Percentiles rank a stretch among this genome's conserved stretches.
Evolutionary conservation across 2,888 invertebrate genomes (phyloP).

Genomic region (Dendrolimus pini): DNA sequence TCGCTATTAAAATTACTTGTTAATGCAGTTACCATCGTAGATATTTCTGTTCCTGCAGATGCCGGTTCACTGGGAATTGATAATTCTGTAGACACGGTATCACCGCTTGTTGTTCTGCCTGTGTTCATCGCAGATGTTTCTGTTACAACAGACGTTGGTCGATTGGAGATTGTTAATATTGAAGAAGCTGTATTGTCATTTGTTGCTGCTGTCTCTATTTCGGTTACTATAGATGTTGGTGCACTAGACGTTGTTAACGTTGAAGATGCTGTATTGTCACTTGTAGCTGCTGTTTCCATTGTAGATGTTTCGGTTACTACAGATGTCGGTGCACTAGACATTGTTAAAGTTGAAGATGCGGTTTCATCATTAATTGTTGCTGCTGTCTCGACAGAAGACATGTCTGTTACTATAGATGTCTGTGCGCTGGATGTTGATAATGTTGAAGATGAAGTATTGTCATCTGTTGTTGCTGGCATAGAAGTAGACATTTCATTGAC

Average conservation of each 20-base stretch:
- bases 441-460: conserved; percentile 5
- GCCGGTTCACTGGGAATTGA: background rate
- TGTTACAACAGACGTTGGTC: too few relatives aligned
- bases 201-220: conserved; percentile 8
- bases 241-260: conserved; percentile 6
- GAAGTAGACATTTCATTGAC: too few relatives aligned
- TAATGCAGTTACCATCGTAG: background rate
- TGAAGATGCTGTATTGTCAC: conserved; percentile 5
- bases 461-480: background rate
- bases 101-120: background rate
- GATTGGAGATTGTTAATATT: conserved; percentile 5
- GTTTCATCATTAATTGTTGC: conserved; percentile 3
- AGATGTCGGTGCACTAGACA: conserved; percentile 1
- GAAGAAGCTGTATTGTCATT: conserved; percentile 6
- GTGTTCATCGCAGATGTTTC: too few relatives aligned
- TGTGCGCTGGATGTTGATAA: conserved; percentile 4
- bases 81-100: too few relatives aligned
- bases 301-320: background rate
- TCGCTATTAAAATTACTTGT: conserved; percentile 1
- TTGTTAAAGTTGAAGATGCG: conserved; percentile 7
- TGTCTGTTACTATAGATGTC: background rate
- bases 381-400: conserved; percentile 5
- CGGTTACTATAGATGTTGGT: background rate
- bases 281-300: conserved; percentile 10
- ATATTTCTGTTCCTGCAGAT: background rate